Base-by-base conservation (phyloP, 1,140 invertebrate species). In the Lordiphosa collinella region DNA sequence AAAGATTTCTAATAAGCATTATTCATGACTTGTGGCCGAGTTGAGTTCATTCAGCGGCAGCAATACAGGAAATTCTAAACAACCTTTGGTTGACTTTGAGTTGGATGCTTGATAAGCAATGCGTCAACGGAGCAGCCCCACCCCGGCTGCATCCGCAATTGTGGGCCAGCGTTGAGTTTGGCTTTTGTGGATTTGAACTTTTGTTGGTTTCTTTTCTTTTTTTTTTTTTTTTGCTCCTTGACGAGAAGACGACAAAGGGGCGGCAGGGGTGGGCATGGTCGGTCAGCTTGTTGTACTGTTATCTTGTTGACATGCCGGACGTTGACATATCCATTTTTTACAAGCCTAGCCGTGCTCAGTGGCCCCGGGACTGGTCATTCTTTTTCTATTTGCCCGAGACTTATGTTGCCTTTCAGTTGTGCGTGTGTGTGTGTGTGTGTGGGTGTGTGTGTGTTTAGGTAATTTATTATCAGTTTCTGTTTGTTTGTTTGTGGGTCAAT, bases 241-340 rank as follows among this genome's bases (percentile, higher is more conserved):
- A 68, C 65, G 53, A 60, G 25, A 44, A 22, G 40, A 11, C 41
- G 41, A 44, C 41, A 18, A 41, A 13, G 47, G 47, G 54, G 34
- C 61, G 35, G 31, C 44, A 44, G 57, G 18, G 35, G 63, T 59
- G 63, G 63, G 64, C 63, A 68, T 68, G 64, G 38, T 54, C 31
- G 51, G 48, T 40, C 47, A 61, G 35, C 31, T 47, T 29, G 46
- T 32, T 68, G 52, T 54, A 16, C 59, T 60, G 70, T 86, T 86
- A 86, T 85, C 79, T 74, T 74, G 74, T 80, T 86, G 79, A 85
- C 79, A 85, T 57, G 64, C 68, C 64, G 75, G 74, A 86, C 75
- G 63, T 86, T 85, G 79, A 85, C 80, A 85, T 80, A 74, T 80
- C 74, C 70, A 85, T 85, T 85, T 86, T 85, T 85, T 79, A 80